These are phyloP conservation scores for Copidosoma floridanum DNA, from an alignment of 1,140 invertebrate species.

Conservation along the genomic window DNA sequence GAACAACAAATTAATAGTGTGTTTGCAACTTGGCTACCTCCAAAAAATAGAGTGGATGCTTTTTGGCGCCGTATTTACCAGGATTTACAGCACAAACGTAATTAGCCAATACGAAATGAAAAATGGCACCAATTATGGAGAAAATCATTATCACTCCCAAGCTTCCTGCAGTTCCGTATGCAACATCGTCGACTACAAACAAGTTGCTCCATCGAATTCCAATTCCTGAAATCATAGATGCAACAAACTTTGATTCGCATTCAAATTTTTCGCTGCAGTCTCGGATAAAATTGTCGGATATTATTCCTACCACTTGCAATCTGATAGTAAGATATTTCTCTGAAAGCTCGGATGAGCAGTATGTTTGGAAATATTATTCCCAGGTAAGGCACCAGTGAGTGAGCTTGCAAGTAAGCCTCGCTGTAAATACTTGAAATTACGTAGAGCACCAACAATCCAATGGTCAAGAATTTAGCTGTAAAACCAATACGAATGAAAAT, in stretches of 20 bases:
- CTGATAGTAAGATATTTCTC: slow-evolving; percentile 37
- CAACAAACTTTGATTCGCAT: too few species aligned
- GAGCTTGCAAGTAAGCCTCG: not conserved
- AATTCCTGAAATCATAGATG: too few species aligned
- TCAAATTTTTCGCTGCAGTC: too few species aligned
- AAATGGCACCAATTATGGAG: slow-evolving; percentile 50
- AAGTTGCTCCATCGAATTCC: slow-evolving; percentile 63
- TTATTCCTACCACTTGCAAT: slow-evolving; percentile 32
- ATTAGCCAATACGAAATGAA: slow-evolving; percentile 55
- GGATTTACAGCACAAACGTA: slow-evolving; percentile 60
- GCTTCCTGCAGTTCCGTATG: slow-evolving; percentile 54
- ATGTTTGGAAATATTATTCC: slow-evolving; percentile 39
- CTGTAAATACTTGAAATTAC: not conserved
- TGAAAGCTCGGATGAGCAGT: slow-evolving; percentile 28
- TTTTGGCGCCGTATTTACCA: slow-evolving; percentile 56
- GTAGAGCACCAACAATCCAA: not conserved
- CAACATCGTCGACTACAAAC: slow-evolving; percentile 50
- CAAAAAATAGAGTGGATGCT: slow-evolving; percentile 59
- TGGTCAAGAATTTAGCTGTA: not conserved
- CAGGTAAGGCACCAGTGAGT: slow-evolving; percentile 25
- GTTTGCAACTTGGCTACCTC: too few species aligned
- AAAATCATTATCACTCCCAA: slow-evolving; percentile 55
- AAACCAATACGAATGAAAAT: too few species aligned
- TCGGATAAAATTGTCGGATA: too few species aligned
- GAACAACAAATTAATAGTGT: too few species aligned